A percentile compares a stretch with the other conserved stretches of the same genome.
Conservation (phyloP, 2,888 invertebrate genomes). For the Vandiemenella viatica region DNA sequence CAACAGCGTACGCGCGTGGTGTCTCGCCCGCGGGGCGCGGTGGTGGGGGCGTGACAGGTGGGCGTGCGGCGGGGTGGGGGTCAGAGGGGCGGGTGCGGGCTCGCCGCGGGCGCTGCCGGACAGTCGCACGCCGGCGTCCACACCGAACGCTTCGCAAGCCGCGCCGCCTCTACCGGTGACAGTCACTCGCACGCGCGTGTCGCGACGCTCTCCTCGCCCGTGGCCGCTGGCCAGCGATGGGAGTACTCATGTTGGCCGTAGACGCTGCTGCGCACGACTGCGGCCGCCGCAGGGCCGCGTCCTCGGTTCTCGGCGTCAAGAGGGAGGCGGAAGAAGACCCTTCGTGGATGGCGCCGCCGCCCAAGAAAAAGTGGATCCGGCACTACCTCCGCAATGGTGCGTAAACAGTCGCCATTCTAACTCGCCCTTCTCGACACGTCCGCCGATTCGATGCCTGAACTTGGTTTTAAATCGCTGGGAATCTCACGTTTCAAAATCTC, state of each 20-base stretch:
- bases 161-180: conserved; percentile 18
- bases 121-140: conserved; percentile 14
- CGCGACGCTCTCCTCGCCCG: conserved; percentile 20
- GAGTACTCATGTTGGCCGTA: conserved; percentile 10
- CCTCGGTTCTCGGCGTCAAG: conserved; percentile 18
- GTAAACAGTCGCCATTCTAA: too few relatives aligned
- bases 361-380: conserved; percentile 61
- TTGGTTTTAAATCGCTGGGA: too few relatives aligned
- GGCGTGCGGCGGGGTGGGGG: conserved; percentile 27
- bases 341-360: conserved; percentile 36
- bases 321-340: conserved; percentile 15
- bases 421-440: too few relatives aligned
- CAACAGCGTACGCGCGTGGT: too few relatives aligned
- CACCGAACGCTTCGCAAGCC: not conserved
- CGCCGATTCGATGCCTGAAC: too few relatives aligned
- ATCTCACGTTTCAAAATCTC: too few relatives aligned
- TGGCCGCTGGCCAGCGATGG: conserved; percentile 25
- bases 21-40: too few relatives aligned
- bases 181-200: conserved; percentile 17
- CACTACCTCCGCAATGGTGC: conserved; percentile 40
- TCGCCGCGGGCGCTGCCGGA: conserved; percentile 4
- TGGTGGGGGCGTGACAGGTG: conserved; percentile 31
- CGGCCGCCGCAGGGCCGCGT: too few relatives aligned
- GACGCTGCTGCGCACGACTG: too few relatives aligned
- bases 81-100: conserved; percentile 22